These are phyloP conservation scores for Limanda limanda DNA, from an alignment of 2,113 vertebrate genomes.

Conservation along the genomic window DNA sequence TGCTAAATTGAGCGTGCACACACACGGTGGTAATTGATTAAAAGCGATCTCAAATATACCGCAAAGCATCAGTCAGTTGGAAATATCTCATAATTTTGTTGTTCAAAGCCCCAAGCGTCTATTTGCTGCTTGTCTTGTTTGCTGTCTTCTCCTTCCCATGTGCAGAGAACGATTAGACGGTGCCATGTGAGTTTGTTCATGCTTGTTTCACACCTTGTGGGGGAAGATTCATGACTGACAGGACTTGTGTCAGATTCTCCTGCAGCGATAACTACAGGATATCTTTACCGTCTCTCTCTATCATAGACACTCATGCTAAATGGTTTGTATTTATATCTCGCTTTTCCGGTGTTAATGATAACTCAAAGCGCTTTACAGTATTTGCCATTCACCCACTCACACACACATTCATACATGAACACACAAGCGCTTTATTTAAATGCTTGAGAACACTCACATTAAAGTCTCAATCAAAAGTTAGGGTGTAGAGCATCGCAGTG, in stretches of 20 bases:
- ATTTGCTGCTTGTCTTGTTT: conserved; percentile 34
- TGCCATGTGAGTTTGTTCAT: conserved; percentile 56
- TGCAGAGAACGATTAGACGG: conserved; percentile 56
- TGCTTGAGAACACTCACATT: background rate
- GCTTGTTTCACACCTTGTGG: conserved; percentile 73
- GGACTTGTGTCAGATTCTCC: conserved; percentile 60
- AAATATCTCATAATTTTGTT: conserved; percentile 19
- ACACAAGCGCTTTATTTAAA: conserved; percentile 1
- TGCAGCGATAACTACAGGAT: conserved; percentile 60
- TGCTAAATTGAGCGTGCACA: conserved; percentile 4
- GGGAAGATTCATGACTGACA: conserved; percentile 73
- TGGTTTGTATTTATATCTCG: too few species aligned
- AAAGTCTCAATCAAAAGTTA: conserved; percentile 17
- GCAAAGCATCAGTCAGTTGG: conserved; percentile 13
- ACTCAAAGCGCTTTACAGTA: too few species aligned
- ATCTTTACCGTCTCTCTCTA: conserved; percentile 15
- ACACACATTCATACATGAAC: background rate
- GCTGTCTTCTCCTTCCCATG: conserved; percentile 23
- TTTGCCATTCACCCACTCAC: too few species aligned
- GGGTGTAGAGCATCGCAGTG: background rate
- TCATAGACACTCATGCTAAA: background rate
- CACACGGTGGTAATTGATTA: background rate
- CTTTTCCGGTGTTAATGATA: too few species aligned
- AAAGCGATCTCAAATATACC: conserved; percentile 3
- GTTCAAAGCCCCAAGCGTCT: background rate